Percentiles rank a stretch among this genome's conserved stretches.
Conservation (phyloP, 2,888 invertebrate genomes). For the Dicroscelio sp. region DNA sequence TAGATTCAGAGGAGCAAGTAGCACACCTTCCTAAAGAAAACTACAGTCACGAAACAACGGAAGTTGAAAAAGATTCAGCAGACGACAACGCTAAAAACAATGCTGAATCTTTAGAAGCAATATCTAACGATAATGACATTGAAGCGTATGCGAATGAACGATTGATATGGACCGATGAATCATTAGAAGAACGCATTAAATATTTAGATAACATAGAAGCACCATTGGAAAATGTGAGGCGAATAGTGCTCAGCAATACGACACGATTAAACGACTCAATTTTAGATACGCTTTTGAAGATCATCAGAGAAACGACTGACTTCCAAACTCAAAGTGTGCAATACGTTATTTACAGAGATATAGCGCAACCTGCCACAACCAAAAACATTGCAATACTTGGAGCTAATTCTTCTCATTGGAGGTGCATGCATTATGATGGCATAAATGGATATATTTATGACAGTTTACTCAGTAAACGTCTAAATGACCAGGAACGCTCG, state of each 20-base stretch:
- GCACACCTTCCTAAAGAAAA: no score
- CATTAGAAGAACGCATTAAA: background rate
- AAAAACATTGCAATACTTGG: slow-evolving; percentile 30
- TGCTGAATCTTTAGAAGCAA: no score
- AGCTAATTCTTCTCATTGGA: background rate
- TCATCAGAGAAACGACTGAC: slow-evolving; percentile 24
- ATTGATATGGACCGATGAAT: background rate
- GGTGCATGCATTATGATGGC: slow-evolving; percentile 1
- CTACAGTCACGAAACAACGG: no score
- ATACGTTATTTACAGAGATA: slow-evolving; percentile 7
- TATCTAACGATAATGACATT: background rate
- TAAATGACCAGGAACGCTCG: background rate
- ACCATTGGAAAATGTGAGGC: background rate
- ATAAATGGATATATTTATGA: background rate
- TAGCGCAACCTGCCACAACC: background rate
- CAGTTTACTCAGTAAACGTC: background rate
- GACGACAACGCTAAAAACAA: no score
- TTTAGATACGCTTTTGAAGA: background rate
- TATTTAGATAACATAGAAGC: background rate
- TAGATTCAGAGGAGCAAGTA: no score
- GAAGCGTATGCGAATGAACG: background rate
- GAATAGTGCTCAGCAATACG: background rate
- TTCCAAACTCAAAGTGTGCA: background rate
- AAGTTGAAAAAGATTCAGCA: no score
- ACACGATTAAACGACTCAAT: background rate